Base-by-base conservation (phyloP, 1,140 invertebrate genomes). In the Tribolium madens region DNA sequence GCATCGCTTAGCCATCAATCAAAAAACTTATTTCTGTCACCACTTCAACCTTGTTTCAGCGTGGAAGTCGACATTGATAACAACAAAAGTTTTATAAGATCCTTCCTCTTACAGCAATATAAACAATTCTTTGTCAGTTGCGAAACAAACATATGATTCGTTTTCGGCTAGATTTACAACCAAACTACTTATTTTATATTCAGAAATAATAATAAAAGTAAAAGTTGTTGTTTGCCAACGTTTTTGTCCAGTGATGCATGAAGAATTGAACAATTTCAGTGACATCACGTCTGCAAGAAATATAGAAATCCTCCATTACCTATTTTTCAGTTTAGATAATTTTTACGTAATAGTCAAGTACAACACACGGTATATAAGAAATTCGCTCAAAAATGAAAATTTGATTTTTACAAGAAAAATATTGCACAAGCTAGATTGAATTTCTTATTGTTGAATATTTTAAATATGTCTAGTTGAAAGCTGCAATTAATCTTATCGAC, bases 211-310 rank as follows among this genome's bases (percentile, higher is more conserved):
- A 64, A 64, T 64, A 47, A 75, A 75, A 75, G 73, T 75, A 75
- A 75, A 75, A 75, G 73, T 75, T 74, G 47, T 57, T 64, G 53
- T 75, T 75, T 75, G 73, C 53, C 52, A 75, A 75, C 60, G 53
- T 47, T 68, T 21, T 75, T 60, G 21, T 36, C 46, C 73, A 68
- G 31, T 75, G 73, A 64, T 60, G 52, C 52, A 75, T 75, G 52
- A 60, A 60, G 52, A 75, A 75, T 75, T 57, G 52, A 75, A 75
- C 73, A 75, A 75, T 60, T 60, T 14, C 31, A 73, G 70, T 73
- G 50, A 73, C 70, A 73, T 73, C 70, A 73, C 70, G 70, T 73
- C 50, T 52, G 26, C 47, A 73, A 52, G 50, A 73, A 73, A 73
- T 73, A 47, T 52, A 52, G 36, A 73, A 36, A 48, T 71, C 47